Conservation (phyloP, 1,140 invertebrate species). For the Apis dorsata region DNA sequence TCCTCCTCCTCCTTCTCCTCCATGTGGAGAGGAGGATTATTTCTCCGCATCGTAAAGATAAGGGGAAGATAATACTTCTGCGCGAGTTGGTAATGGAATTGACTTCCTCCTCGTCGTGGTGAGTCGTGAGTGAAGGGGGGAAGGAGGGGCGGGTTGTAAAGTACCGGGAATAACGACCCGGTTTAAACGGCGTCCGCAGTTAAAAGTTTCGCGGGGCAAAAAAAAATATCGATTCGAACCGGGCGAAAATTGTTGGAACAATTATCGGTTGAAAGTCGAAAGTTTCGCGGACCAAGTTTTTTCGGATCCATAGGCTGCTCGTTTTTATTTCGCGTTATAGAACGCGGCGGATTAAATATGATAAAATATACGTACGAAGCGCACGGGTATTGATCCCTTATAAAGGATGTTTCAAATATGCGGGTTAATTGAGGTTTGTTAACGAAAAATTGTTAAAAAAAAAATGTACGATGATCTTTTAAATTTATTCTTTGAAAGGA, state of each 20-base stretch:
- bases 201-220: slow-evolving; percentile 15
- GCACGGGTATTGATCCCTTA: too few relatives aligned
- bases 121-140: not conserved
- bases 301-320: not conserved
- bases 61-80: not conserved
- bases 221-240: not conserved
- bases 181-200: not conserved
- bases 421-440: too few relatives aligned
- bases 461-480: too few relatives aligned
- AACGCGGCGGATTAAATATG: too few relatives aligned
- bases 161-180: not conserved
- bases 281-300: not conserved
- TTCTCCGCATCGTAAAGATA: slow-evolving; percentile 15
- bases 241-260: slow-evolving; percentile 11
- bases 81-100: slow-evolving; percentile 23
- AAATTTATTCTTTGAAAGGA: too few relatives aligned
- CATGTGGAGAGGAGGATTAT: not conserved
- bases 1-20: too few relatives aligned
- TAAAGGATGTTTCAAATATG: too few relatives aligned
- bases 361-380: too few relatives aligned
- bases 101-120: not conserved
- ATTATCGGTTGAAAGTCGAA: slow-evolving; percentile 25
- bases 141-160: not conserved
- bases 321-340: not conserved
- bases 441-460: too few relatives aligned